Evolutionary conservation across 2,888 invertebrate genomes (phyloP).

Genomic region (Tuberolachnus salignus): DNA sequence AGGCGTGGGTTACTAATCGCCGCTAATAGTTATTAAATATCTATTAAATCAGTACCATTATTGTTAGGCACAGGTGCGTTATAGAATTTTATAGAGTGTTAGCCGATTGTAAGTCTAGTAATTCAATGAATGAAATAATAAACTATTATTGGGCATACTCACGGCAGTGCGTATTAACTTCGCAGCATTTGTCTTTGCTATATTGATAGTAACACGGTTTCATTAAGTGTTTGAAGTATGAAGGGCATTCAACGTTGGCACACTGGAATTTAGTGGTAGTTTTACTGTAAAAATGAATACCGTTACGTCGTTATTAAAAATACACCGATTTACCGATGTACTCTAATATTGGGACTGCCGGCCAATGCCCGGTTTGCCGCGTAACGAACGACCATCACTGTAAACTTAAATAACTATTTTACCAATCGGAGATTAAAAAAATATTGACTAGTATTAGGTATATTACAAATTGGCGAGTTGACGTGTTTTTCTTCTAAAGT

Average conservation of each 20-base stretch:
- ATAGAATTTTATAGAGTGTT: neutral
- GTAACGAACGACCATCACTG: too few relatives aligned
- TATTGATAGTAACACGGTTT: slow-evolving; percentile 47
- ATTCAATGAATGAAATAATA: neutral
- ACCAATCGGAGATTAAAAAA: too few relatives aligned
- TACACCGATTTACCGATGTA: too few relatives aligned
- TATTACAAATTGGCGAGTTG: too few relatives aligned
- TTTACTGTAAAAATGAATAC: neutral
- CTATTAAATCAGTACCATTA: neutral
- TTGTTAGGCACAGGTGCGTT: too few relatives aligned
- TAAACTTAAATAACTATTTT: too few relatives aligned
- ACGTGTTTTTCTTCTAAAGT: too few relatives aligned
- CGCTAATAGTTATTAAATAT: neutral
- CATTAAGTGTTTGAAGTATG: neutral
- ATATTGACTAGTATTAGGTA: too few relatives aligned
- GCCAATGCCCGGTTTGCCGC: too few relatives aligned
- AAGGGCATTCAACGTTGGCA: slow-evolving; percentile 45
- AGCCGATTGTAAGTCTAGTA: neutral
- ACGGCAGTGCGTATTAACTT: slow-evolving; percentile 36
- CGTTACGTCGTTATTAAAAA: too few relatives aligned
- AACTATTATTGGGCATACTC: slow-evolving; percentile 1
- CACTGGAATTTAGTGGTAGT: slow-evolving; percentile 34
- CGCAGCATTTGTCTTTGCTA: slow-evolving; percentile 28
- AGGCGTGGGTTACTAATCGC: too few relatives aligned
- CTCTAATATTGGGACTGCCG: too few relatives aligned